phyloP scores from a whole-genome alignment of 2,113 vertebrate genomes.

The Pteropus alecto region DNA sequence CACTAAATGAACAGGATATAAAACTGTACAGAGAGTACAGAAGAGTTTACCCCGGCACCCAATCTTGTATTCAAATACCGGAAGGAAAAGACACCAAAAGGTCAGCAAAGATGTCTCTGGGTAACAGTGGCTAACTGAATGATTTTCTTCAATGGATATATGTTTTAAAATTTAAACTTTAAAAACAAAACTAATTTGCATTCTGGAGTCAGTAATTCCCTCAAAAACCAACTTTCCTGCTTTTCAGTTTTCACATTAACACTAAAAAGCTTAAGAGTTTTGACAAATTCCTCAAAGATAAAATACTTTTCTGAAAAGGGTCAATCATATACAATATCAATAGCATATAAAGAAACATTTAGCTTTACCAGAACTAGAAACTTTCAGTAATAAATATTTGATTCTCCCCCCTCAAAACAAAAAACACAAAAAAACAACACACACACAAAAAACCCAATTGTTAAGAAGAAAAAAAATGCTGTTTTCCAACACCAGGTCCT shows the following conservation, averaged over 20 bases:
- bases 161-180: not conserved
- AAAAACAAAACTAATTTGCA: not conserved
- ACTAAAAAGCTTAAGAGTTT: not conserved
- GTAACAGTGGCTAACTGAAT: not conserved
- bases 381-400: not conserved
- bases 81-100: not conserved
- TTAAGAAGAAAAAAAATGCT: not conserved
- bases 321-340: not conserved
- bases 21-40: slow-evolving; percentile 3
- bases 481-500: not conserved
- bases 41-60: not conserved
- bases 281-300: slow-evolving; percentile 11
- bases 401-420: not conserved
- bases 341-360: not conserved
- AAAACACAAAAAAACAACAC: not conserved
- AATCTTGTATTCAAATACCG: not conserved
- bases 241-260: not conserved
- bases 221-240: not conserved
- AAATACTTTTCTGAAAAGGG: not conserved
- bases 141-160: not conserved
- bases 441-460: not conserved
- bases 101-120: not conserved
- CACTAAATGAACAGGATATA: not conserved
- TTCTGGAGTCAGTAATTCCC: not conserved
- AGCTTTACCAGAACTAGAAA: not conserved